A percentile compares a stretch with the other conserved stretches of the same genome.
Evolutionary conservation across 1,140 invertebrate species (phyloP).

Genomic region (Centruroides vittatus): DNA sequence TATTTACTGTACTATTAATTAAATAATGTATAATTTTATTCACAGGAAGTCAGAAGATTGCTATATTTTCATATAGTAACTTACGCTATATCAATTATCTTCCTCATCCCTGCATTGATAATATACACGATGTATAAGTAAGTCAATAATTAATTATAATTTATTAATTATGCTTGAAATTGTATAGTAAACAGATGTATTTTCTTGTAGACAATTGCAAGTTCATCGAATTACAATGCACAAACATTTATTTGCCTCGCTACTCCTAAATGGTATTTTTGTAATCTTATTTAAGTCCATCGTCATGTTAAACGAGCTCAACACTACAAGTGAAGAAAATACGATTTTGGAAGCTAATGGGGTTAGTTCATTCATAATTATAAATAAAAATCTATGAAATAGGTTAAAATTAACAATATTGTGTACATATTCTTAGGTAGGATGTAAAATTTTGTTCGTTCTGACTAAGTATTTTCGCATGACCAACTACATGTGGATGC

Average conservation of each 20-base stretch:
- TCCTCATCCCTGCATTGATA: conserved; percentile 31
- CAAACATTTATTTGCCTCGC: conserved; percentile 38
- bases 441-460: conserved; percentile 13
- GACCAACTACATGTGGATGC: conserved; percentile 48
- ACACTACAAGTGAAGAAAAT: conserved; percentile 12
- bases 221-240: conserved; percentile 36
- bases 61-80: conserved; percentile 22
- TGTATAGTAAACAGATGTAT: neutral
- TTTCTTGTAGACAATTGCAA: conserved; percentile 27
- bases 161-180: too few relatives aligned
- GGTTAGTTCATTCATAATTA: conserved; percentile 26
- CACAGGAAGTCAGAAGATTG: conserved; percentile 4
- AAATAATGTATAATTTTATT: neutral
- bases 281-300: conserved; percentile 31
- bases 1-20: neutral
- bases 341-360: conserved; percentile 22
- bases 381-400: too few relatives aligned
- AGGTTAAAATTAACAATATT: too few relatives aligned
- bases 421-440: neutral
- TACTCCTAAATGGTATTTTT: conserved; percentile 32
- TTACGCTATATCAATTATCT: conserved; percentile 28
- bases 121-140: conserved; percentile 34
- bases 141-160: conserved; percentile 5
- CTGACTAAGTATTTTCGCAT: conserved; percentile 31
- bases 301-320: conserved; percentile 27